A percentile compares a stretch with the other conserved stretches of the same genome.
Evolutionary conservation across 1,140 invertebrate species (phyloP).

Genomic region (Hylyphantes graminicola): DNA sequence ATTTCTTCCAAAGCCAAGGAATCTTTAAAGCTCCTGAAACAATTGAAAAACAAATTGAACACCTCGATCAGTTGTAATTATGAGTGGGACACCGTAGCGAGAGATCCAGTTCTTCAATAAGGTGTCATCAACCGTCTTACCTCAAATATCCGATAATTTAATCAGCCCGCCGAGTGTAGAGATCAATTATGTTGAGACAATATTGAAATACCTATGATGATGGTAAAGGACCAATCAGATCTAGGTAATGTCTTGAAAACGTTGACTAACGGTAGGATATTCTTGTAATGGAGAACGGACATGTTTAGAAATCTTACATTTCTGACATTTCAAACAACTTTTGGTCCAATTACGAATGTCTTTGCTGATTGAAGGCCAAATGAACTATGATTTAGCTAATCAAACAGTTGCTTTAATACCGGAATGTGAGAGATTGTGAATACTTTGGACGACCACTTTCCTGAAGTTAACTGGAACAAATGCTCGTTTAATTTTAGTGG

Average conservation of each 20-base stretch:
- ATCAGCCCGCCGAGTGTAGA: slow-evolving; percentile 67
- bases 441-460: neutral
- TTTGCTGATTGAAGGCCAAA: neutral
- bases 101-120: slow-evolving; percentile 56
- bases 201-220: slow-evolving; percentile 65
- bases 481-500: slow-evolving; percentile 12
- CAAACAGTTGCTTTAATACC: slow-evolving; percentile 19
- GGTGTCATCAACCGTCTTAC: slow-evolving; percentile 65
- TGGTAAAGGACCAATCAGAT: slow-evolving; percentile 65
- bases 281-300: neutral
- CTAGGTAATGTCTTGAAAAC: slow-evolving; percentile 22
- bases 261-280: neutral
- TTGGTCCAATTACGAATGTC: neutral
- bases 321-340: slow-evolving; percentile 1
- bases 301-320: slow-evolving; percentile 15
- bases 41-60: too few species aligned
- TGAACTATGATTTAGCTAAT: neutral
- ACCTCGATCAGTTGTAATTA: too few species aligned
- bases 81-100: too few species aligned
- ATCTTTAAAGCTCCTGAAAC: too few species aligned
- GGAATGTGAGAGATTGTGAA: slow-evolving; percentile 37
- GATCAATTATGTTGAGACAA: slow-evolving; percentile 68
- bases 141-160: slow-evolving; percentile 38
- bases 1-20: too few species aligned
- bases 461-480: slow-evolving; percentile 12